These are phyloP conservation scores for Leptodirus hochenwartii DNA, from an alignment of 2,888 invertebrate species.

Conservation along the genomic window DNA sequence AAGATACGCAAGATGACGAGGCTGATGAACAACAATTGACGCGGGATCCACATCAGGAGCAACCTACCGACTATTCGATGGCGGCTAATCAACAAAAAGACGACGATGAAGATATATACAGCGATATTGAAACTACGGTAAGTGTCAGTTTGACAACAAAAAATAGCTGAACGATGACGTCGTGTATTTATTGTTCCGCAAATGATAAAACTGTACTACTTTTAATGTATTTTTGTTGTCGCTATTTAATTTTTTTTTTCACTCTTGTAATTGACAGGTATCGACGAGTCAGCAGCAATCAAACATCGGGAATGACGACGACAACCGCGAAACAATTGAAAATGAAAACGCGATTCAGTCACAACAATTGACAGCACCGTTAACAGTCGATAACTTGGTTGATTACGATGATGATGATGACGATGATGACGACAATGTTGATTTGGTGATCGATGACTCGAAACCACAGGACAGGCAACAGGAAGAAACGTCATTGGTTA, in stretches of 20 bases:
- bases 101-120: conserved; percentile 40
- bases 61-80: conserved; percentile 8
- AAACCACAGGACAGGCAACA: no score
- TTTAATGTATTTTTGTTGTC: no score
- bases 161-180: conserved; percentile 16
- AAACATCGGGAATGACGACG: conserved; percentile 8
- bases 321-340: no score
- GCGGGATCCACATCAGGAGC: no score
- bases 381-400: conserved; percentile 4
- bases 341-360: no score
- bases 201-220: no score
- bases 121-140: conserved; percentile 38
- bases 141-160: conserved; percentile 24
- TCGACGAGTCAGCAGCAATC: conserved; percentile 1
- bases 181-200: conserved; percentile 4
- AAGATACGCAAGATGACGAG: no score
- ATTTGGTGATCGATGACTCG: no score
- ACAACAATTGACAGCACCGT: conserved; percentile 2
- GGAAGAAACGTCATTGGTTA: no score
- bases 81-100: conserved; percentile 15
- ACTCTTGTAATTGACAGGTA: no score
- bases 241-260: no score
- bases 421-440: conserved; percentile 29
- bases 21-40: no score
- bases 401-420: conserved; percentile 20